Conservation (phyloP, 2,888 invertebrate genomes). For the Rotaria magnacalcarata region DNA sequence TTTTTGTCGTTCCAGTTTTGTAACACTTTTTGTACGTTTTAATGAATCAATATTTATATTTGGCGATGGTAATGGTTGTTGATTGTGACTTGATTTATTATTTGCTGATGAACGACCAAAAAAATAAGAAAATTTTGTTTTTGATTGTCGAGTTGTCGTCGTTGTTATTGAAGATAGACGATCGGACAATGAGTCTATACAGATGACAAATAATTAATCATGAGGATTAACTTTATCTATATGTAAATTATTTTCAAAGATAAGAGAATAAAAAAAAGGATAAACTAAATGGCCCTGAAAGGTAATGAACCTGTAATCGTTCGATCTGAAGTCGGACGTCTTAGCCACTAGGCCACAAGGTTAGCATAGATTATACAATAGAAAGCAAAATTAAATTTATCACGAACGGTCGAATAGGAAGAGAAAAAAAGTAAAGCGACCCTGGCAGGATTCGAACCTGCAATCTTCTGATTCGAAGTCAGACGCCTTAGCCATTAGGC, state of each 20-base stretch:
- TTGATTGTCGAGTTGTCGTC: neutral
- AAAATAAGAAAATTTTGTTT: slow-evolving; percentile 34
- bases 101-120: slow-evolving; percentile 1
- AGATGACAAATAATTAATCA: neutral
- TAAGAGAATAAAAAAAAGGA: slow-evolving; percentile 23
- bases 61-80: slow-evolving; percentile 6
- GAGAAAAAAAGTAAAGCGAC: slow-evolving; percentile 25
- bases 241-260: neutral
- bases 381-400: neutral
- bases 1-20: slow-evolving; percentile 42
- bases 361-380: neutral
- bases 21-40: slow-evolving; percentile 46
- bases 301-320: slow-evolving; percentile 46
- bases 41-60: slow-evolving; percentile 35
- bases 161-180: slow-evolving; percentile 13
- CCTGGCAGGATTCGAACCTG: slow-evolving; percentile 46
- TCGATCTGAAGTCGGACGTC: slow-evolving; percentile 46
- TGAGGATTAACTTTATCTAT: neutral
- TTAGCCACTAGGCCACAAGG: slow-evolving; percentile 46
- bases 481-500: slow-evolving; percentile 46
- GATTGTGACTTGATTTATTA: neutral
- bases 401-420: neutral
- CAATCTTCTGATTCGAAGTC: slow-evolving; percentile 46
- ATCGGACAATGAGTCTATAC: neutral
- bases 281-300: slow-evolving; percentile 31